Percentiles rank a stretch among this genome's conserved stretches.
phyloP scores from a whole-genome alignment of 2,797 vertebrate species.

The Morelia viridis region DNA sequence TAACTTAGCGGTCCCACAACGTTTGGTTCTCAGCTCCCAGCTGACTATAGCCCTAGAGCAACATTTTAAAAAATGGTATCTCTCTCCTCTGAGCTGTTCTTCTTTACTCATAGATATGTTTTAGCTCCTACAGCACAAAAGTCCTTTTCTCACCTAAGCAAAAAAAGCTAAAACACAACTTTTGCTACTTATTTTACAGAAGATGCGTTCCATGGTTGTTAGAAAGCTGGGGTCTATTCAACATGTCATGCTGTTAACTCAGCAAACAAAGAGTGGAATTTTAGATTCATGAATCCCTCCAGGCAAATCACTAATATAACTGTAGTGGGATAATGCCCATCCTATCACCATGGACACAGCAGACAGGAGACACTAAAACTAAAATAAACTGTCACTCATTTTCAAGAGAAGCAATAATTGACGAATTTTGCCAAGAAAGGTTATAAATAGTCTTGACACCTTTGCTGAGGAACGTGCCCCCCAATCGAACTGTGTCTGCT shows the following conservation, averaged over 20 bases:
- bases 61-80: background rate
- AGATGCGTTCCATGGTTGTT: background rate
- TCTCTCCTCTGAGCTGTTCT: background rate
- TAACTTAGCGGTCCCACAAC: background rate
- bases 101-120: background rate
- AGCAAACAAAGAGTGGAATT: background rate
- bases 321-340: background rate
- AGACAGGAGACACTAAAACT: background rate
- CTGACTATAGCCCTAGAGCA: background rate
- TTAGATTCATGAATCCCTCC: background rate
- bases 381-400: background rate
- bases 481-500: background rate
- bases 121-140: background rate
- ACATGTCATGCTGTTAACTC: background rate
- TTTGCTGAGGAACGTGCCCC: background rate
- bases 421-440: background rate
- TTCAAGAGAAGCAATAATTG: constrained; percentile 10
- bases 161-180: background rate
- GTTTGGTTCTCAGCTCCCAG: background rate
- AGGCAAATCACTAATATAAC: constrained; percentile 2
- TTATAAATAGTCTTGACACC: background rate
- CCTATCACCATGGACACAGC: background rate
- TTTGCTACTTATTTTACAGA: background rate
- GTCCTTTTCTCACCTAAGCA: background rate
- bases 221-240: background rate